Evolutionary conservation across 2,797 vertebrate species (phyloP).

Genomic region (Scleropages formosus): DNA sequence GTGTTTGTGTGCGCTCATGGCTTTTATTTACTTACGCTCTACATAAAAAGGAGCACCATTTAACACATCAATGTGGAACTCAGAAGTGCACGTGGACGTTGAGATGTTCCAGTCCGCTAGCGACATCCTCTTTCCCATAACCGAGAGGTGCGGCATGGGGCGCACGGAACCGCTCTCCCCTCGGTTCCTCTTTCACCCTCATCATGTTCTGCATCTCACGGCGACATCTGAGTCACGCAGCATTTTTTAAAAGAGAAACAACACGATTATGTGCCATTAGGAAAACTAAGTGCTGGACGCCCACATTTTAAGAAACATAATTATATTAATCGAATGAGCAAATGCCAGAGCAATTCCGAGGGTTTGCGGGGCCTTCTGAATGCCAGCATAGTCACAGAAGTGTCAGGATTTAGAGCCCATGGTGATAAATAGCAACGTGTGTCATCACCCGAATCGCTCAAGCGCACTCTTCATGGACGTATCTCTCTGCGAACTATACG

Average conservation of each 20-base stretch:
- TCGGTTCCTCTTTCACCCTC: slow-evolving; percentile 22
- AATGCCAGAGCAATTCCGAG: background rate
- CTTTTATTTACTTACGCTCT: background rate
- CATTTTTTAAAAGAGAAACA: slow-evolving; percentile 22
- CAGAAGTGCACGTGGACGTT: background rate
- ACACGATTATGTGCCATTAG: slow-evolving; percentile 13
- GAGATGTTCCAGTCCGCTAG: slow-evolving; percentile 4
- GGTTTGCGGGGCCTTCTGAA: background rate
- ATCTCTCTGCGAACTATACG: background rate
- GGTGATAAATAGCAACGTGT: slow-evolving; percentile 8
- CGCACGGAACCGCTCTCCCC: background rate
- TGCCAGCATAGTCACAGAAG: background rate
- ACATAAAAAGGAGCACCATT: background rate
- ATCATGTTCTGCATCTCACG: slow-evolving; percentile 20
- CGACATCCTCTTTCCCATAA: slow-evolving; percentile 20
- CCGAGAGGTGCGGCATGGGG: background rate
- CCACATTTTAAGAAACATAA: slow-evolving; percentile 20
- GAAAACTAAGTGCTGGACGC: slow-evolving; percentile 9
- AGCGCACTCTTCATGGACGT: slow-evolving; percentile 6
- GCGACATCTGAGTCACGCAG: background rate
- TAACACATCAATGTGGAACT: background rate
- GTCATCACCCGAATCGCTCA: slow-evolving; percentile 14
- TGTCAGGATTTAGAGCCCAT: background rate
- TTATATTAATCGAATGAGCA: background rate
- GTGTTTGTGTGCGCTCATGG: background rate